Evolutionary conservation across 2,113 vertebrate genomes (phyloP), one percentile per base, ranked within the genome.

Genomic region (Myanophis thanlyinensis): DNA sequence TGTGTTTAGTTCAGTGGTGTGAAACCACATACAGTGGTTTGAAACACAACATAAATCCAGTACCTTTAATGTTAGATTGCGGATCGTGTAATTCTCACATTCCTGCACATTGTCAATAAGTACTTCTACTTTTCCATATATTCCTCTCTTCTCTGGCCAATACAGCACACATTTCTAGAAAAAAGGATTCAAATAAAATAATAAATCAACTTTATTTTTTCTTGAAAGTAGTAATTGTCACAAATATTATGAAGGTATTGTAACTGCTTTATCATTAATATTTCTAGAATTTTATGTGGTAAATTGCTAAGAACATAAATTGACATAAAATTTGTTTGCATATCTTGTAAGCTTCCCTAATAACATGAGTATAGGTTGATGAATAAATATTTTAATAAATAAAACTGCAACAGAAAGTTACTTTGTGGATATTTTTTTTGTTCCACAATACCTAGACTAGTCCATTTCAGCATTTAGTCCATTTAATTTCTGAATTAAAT

Each of bases 121-220:
- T n/a, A 99, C 99, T 95, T 99, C 98, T 2, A 99, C 98, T 95
- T 98, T 98, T 86, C 99, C 99, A 9, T 99, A 99, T 95, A 99
- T 99, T 3, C 99, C 99, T 91, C 99, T 98, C 94, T 98, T 99
- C 96, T 99, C 99, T 3, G 99, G 99, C 99, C 99, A 99, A 94
- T 99, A 99, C 9, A 99, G 97, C 10, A 99, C 99, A 49, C 99
- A 99, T 97, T 99, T 99, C 99, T 99, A 95, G 84, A n/a, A 95
- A 87, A 94, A 91, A 56, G 46, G 85, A 35, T 93, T 87, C 11
- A 20, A 59, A 25, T 30, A 90, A n/a, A 25, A 54, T 4, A 15
- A 22, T 73, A 86, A 93, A 51, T 54, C 13, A 59, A 46, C n/a
- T 93, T 49, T 67, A 25, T 23, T 87, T 49, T 52, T 93, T 93